These are phyloP conservation scores for Beroe forskalii DNA, from an alignment of 37 sponge, comb jelly and placozoan genomes.

Conservation along the genomic window DNA sequence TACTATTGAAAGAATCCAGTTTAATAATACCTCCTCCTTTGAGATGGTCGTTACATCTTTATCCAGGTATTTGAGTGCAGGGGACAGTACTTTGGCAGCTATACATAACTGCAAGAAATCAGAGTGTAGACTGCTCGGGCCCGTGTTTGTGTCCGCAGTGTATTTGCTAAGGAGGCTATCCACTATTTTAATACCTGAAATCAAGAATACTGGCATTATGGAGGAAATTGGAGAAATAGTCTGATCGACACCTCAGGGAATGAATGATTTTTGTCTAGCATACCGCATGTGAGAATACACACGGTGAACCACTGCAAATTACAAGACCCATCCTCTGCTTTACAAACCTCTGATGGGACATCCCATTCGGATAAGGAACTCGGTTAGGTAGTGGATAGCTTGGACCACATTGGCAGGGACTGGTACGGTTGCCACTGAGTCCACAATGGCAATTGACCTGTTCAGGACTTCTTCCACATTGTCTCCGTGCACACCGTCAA, in stretches of 20 bases:
- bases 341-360: constrained; percentile 3
- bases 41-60: constrained; percentile 4
- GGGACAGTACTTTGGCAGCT: constrained; percentile 46
- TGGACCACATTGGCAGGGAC: background rate
- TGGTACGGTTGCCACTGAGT: background rate
- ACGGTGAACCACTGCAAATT: too few relatives aligned
- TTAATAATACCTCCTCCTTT: constrained; percentile 14
- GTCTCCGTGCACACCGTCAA: background rate
- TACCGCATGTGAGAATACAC: too few relatives aligned
- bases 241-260: too few relatives aligned
- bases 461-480: constrained; percentile 30
- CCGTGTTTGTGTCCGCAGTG: background rate
- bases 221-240: too few relatives aligned
- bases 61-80: constrained; percentile 27
- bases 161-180: background rate
- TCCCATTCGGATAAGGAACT: background rate
- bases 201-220: too few relatives aligned
- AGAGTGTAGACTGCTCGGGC: constrained; percentile 10
- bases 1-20: too few relatives aligned
- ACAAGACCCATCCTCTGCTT: too few relatives aligned
- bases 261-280: too few relatives aligned
- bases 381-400: constrained; percentile 6
- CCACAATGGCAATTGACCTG: background rate
- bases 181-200: constrained; percentile 31
- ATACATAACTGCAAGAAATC: constrained; percentile 35